phyloP scores from a whole-genome alignment of 2,888 invertebrate genomes.

The Agriopis marginaria region DNA sequence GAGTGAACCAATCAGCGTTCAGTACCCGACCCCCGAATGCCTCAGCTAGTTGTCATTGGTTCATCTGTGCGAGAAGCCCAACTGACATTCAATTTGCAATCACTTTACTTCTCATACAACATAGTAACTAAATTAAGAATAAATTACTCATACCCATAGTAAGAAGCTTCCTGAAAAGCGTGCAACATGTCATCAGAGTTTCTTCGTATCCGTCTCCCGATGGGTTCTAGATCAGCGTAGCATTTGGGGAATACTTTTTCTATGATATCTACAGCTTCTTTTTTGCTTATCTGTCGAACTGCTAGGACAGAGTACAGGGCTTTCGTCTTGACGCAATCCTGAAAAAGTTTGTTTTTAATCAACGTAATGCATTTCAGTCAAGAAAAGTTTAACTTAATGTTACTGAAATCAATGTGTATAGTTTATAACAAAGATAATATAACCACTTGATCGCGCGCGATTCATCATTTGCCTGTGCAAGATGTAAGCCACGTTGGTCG shows the following conservation, averaged over 20 bases:
- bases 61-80: too few species aligned
- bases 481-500: too few species aligned
- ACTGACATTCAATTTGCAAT: slow-evolving; percentile 3
- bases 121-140: not conserved
- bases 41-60: too few species aligned
- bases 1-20: too few species aligned
- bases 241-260: slow-evolving; percentile 96
- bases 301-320: slow-evolving; percentile 94
- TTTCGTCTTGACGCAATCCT: slow-evolving; percentile 96
- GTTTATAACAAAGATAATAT: too few species aligned
- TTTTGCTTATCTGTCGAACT: slow-evolving; percentile 90
- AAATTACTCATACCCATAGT: slow-evolving; percentile 90
- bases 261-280: slow-evolving; percentile 91
- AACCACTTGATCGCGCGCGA: too few species aligned
- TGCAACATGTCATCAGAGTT: slow-evolving; percentile 91
- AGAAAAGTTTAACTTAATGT: too few species aligned
- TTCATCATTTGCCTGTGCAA: too few species aligned
- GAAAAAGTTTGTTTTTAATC: slow-evolving; percentile 46
- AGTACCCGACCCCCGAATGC: too few species aligned
- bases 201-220: slow-evolving; percentile 92
- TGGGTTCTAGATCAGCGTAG: slow-evolving; percentile 96
- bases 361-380: too few species aligned
- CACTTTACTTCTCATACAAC: slow-evolving; percentile 28
- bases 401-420: not conserved
- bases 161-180: slow-evolving; percentile 91